Base-by-base conservation (phyloP, 2,888 invertebrate genomes). In the Chalcosyrphus nemorum region DNA sequence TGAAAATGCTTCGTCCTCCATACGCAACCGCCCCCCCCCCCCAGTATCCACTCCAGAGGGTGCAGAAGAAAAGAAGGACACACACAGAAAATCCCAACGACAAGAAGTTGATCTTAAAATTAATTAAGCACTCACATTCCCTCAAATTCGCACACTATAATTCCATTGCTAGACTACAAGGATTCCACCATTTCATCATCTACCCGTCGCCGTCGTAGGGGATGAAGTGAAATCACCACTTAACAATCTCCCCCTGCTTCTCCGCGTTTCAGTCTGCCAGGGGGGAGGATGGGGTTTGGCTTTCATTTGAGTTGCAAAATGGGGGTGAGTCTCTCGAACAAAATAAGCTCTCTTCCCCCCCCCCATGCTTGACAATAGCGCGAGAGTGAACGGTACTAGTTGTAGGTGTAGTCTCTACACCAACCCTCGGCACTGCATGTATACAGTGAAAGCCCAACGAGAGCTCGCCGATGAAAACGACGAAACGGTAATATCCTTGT, bases 401-500 rank as follows among this genome's bases (percentile, higher is more conserved):
- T 74, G 72, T 29, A 56, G 72, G 65, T 52, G 72, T 80, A 74
- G 80, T 72, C 80, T 65, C 80, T 65, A 54, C 43, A 35, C 13
- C 15, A 41, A 35, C n/a, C 63, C 61, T 54, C 52, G 11, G 47
- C 45, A 38, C 35, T 29, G 63, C 52, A 45, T 63, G 63, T 65
- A 81, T 71, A 63, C 87, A 86, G 81, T 76, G 77, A 78, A 78
- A 86, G 81, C 81, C 81, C 77, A 82, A 84, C 84, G 78, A 74
- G 74, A 81, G 86, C 86, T 84, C 86, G 81, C 86, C 85, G 81
- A 86, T 74, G 84, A 84, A 76, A 87, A 89, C 89, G 89, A 90
- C 91, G 91, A 91, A 91, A 91, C 91, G 91, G 91, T 91, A 91
- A 91, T 91, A 91, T 91, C 91, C 91, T 91, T 91, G 91, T 91